A percentile compares a stretch with the other conserved stretches of the same genome.
Conservation (phyloP, 2,888 invertebrate genomes). For the Nezara viridula region DNA sequence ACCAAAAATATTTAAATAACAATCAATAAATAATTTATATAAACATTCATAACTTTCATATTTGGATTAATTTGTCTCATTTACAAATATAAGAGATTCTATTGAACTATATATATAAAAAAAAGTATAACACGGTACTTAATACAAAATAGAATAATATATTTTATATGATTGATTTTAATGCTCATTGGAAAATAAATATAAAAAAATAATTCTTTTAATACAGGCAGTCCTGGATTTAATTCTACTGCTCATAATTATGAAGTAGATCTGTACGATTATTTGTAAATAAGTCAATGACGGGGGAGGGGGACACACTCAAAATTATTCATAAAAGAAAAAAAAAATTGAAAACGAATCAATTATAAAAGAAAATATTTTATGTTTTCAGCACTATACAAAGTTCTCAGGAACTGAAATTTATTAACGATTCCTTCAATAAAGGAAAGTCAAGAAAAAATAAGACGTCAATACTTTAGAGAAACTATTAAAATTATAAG, state of each 20-base stretch:
- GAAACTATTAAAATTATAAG: background rate
- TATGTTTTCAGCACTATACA: no score
- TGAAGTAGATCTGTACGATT: no score
- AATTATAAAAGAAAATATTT: background rate
- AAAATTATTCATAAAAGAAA: no score
- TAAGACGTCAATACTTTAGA: background rate
- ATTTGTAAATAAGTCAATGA: no score
- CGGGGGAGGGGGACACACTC: no score
- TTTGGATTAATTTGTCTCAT: background rate
- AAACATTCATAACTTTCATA: background rate
- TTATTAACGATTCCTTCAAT: background rate
- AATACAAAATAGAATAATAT: background rate
- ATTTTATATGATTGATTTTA: background rate
- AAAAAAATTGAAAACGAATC: no score
- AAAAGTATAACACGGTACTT: background rate
- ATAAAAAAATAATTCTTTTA: background rate
- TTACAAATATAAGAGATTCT: background rate
- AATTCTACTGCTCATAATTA: background rate
- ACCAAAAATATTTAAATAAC: background rate
- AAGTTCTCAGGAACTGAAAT: no score
- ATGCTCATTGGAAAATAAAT: background rate
- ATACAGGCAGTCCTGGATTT: background rate
- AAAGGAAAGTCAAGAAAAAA: background rate
- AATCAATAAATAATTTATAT: background rate
- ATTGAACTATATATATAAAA: background rate